Conservation (phyloP, 2,888 invertebrate species). For the Sepioteuthis lessoniana region DNA sequence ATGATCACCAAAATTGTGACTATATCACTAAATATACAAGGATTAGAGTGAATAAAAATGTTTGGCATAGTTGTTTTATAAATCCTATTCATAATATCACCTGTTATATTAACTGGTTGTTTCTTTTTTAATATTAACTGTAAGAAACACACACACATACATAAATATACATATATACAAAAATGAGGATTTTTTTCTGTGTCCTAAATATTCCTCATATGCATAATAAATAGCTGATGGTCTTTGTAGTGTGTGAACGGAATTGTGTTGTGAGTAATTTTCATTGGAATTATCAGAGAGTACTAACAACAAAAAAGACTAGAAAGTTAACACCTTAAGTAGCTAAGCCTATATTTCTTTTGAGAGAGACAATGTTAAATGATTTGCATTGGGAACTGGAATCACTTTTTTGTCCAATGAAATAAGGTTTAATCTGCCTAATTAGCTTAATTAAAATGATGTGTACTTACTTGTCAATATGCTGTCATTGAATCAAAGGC, state of each 20-base stretch:
- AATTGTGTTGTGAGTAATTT: too few species aligned
- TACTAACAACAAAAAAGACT: background rate
- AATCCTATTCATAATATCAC: background rate
- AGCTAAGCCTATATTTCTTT: background rate
- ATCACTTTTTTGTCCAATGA: background rate
- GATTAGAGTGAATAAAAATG: too few species aligned
- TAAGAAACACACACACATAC: too few species aligned
- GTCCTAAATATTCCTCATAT: background rate
- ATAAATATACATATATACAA: background rate
- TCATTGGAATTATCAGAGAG: too few species aligned
- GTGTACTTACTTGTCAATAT: background rate
- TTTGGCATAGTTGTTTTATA: background rate
- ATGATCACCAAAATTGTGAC: too few species aligned
- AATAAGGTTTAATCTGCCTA: background rate
- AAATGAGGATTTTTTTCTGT: background rate
- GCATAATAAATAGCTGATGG: background rate
- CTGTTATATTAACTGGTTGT: background rate
- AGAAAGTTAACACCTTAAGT: background rate
- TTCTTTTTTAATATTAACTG: background rate
- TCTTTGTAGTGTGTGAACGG: too few species aligned
- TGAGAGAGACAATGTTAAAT: background rate
- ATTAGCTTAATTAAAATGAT: slow-evolving; percentile 33
- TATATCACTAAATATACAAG: too few species aligned
- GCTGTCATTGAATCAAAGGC: slow-evolving; percentile 1
- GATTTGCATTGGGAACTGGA: background rate